Evolutionary conservation across 2,113 vertebrate genomes (phyloP).

Genomic region (Seriola rivoliana): DNA sequence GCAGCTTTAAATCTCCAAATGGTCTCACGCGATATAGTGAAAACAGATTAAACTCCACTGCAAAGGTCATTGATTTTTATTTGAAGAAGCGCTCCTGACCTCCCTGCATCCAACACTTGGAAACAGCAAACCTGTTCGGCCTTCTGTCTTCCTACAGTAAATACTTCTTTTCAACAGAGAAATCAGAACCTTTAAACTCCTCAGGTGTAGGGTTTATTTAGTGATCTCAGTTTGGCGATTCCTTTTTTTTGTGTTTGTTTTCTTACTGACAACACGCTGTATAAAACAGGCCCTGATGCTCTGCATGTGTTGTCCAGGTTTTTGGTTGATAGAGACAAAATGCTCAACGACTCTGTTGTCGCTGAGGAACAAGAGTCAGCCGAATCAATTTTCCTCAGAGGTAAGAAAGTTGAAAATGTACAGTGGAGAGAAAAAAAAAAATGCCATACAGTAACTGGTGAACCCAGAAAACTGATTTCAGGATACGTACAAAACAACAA

Average conservation of each 20-base stretch:
- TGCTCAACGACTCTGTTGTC: constrained; percentile 9
- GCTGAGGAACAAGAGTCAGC: constrained; percentile 20
- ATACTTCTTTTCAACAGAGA: not conserved
- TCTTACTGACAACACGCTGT: constrained; percentile 1
- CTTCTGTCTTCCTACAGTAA: not conserved
- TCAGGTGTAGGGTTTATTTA: not conserved
- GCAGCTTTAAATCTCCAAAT: constrained; percentile 18
- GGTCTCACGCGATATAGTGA: not conserved
- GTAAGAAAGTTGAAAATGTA: constrained; percentile 38
- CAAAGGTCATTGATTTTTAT: constrained; percentile 11
- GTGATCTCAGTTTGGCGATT: not conserved
- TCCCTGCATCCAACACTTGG: not conserved
- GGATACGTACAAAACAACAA: constrained; percentile 33
- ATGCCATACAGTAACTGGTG: constrained; percentile 30
- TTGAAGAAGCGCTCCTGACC: constrained; percentile 11
- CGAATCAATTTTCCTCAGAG: constrained; percentile 42
- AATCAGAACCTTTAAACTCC: not conserved
- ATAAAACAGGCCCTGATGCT: not conserved
- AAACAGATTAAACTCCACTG: not conserved
- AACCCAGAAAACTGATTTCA: constrained; percentile 45
- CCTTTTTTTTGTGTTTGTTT: constrained; percentile 6
- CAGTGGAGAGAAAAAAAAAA: constrained; percentile 9
- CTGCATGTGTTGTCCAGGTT: constrained; percentile 21
- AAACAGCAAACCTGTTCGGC: not conserved
- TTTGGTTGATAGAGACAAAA: constrained; percentile 18